Percentiles rank a stretch among this genome's conserved stretches.
These are phyloP conservation scores for Atherinomorus stipes DNA, from an alignment of 2,113 vertebrate species.

Conservation along the genomic window DNA sequence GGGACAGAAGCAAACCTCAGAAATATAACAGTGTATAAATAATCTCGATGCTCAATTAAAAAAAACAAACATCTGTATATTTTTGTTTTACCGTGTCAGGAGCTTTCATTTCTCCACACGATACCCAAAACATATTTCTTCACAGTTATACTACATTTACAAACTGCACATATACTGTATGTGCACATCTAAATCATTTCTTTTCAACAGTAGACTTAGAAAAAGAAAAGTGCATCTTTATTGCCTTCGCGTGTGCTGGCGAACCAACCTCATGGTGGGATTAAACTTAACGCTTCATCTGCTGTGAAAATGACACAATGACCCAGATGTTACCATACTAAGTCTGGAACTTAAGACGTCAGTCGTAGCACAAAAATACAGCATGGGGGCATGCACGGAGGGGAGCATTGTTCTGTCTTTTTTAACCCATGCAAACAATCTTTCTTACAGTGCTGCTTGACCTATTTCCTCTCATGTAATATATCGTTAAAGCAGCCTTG, in stretches of 20 bases:
- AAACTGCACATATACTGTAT: neutral
- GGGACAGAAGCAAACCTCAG: no score
- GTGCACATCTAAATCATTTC: neutral
- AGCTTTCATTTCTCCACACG: no score
- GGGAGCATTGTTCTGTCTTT: slow-evolving; percentile 43
- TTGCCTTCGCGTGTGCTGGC: no score
- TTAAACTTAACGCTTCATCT: slow-evolving; percentile 25
- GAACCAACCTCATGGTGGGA: neutral
- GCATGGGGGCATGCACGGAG: slow-evolving; percentile 34
- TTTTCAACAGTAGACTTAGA: neutral
- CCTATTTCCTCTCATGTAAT: slow-evolving; percentile 83
- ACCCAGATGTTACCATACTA: slow-evolving; percentile 58
- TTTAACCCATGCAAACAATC: slow-evolving; percentile 71
- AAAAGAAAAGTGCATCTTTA: neutral
- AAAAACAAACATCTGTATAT: no score
- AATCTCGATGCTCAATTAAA: no score
- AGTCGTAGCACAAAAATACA: slow-evolving; percentile 42
- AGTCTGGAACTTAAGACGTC: slow-evolving; percentile 40
- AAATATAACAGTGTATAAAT: no score
- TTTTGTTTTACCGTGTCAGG: no score
- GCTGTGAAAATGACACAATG: slow-evolving; percentile 26
- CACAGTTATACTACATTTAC: neutral
- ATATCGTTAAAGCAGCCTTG: slow-evolving; percentile 80
- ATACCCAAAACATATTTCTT: no score
- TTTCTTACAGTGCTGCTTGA: slow-evolving; percentile 74